Percentiles rank a stretch among this genome's conserved stretches.
These are phyloP conservation scores for Lasius fuliginosus DNA, from an alignment of 2,888 invertebrate genomes.

Conservation along the genomic window DNA sequence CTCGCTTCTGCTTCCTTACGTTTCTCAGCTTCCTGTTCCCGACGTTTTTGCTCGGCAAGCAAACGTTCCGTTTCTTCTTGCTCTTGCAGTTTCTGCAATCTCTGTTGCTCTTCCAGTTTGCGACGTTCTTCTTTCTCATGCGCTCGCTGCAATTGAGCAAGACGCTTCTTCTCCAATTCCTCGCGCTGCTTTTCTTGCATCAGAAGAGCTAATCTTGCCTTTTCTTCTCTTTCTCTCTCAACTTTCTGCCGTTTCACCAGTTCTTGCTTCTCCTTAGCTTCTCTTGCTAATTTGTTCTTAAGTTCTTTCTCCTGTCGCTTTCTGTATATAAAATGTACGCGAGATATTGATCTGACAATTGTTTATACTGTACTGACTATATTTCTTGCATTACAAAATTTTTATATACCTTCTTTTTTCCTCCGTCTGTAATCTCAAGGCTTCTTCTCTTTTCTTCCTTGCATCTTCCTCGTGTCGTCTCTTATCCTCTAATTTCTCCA, in stretches of 20 bases:
- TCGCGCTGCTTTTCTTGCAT: constrained; percentile 87
- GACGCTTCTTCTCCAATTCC: constrained; percentile 86
- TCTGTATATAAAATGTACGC: constrained; percentile 69
- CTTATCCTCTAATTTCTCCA: constrained; percentile 83
- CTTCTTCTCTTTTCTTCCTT: constrained; percentile 88
- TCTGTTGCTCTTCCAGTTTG: constrained; percentile 80
- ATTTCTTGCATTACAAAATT: not conserved
- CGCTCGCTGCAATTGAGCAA: constrained; percentile 79
- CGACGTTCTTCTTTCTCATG: constrained; percentile 84
- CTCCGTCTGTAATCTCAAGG: constrained; percentile 88
- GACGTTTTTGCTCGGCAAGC: constrained; percentile 83
- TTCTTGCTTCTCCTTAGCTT: constrained; percentile 86
- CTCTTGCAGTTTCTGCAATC: constrained; percentile 80
- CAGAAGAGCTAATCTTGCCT: constrained; percentile 79
- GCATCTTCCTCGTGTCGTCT: constrained; percentile 87
- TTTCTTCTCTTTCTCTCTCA: constrained; percentile 86
- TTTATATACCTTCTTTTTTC: constrained; percentile 87
- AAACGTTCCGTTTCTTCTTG: constrained; percentile 83
- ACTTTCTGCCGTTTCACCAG: constrained; percentile 86
- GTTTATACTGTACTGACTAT: not conserved
- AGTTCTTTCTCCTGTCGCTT: constrained; percentile 88
- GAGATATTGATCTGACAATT: constrained; percentile 2
- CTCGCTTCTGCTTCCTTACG: constrained; percentile 79
- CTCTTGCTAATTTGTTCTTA: constrained; percentile 87
- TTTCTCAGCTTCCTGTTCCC: constrained; percentile 85